Conservation (phyloP, 2,113 vertebrate genomes). For the Erythrocercus mccallii region DNA sequence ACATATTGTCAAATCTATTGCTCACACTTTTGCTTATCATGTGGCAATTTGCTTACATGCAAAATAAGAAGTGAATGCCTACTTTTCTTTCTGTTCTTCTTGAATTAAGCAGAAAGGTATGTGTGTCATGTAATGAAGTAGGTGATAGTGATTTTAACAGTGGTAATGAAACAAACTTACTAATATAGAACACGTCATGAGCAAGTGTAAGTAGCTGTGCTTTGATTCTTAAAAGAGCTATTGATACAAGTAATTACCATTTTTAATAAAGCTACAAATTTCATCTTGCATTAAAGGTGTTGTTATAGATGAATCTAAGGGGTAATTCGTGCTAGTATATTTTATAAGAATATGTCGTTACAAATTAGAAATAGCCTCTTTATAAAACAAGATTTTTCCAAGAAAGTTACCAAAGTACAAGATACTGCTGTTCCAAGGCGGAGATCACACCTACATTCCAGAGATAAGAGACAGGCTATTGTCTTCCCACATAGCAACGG, state of each 20-base stretch:
- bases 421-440: no score
- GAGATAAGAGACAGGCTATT: no score
- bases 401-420: no score
- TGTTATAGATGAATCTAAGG: no score
- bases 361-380: no score
- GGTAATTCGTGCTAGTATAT: no score
- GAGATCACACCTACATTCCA: no score
- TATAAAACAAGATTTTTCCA: no score
- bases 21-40: background rate
- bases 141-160: background rate
- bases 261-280: background rate
- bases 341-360: no score
- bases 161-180: background rate
- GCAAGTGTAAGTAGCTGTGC: background rate
- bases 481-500: no score
- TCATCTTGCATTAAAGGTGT: background rate
- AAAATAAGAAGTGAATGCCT: background rate
- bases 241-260: background rate
- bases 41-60: background rate
- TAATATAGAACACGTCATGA: background rate
- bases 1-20: fast-evolving
- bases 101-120: background rate
- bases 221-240: background rate
- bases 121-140: background rate
- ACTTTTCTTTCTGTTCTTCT: background rate